These are phyloP conservation scores for Aphaenogaster floridana DNA, from an alignment of 1,140 invertebrate genomes.

Conservation along the genomic window DNA sequence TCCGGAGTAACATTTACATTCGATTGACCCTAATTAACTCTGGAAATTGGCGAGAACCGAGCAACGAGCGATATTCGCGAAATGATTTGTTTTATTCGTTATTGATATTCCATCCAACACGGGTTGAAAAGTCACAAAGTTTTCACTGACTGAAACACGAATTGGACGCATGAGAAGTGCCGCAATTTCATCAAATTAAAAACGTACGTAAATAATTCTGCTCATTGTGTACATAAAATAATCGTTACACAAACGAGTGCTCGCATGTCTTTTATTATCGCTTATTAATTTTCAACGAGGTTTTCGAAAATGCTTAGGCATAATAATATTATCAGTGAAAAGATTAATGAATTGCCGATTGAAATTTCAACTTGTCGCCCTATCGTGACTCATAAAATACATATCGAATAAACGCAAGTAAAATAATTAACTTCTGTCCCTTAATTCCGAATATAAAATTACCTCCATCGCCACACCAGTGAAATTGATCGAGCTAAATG, in stretches of 20 bases:
- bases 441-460: slow-evolving; percentile 39
- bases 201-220: slow-evolving; percentile 19
- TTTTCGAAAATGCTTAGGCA: neutral
- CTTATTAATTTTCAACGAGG: slow-evolving; percentile 2
- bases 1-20: slow-evolving; percentile 51
- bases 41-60: neutral
- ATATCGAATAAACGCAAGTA: slow-evolving; percentile 19
- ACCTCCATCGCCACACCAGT: neutral
- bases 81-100: slow-evolving; percentile 27
- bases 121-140: neutral
- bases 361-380: slow-evolving; percentile 27
- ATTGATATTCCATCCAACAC: slow-evolving; percentile 21
- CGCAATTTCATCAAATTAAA: slow-evolving; percentile 14
- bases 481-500: slow-evolving; percentile 24
- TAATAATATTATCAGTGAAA: neutral
- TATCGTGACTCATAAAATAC: neutral
- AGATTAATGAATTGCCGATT: neutral
- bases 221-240: neutral
- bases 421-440: slow-evolving; percentile 47
- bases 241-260: neutral
- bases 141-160: neutral
- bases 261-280: neutral
- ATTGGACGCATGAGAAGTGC: neutral
- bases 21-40: slow-evolving; percentile 45
- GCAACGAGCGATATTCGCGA: neutral